Base-by-base conservation (phyloP, 1,140 invertebrate species). In the Bombus waltoni region DNA sequence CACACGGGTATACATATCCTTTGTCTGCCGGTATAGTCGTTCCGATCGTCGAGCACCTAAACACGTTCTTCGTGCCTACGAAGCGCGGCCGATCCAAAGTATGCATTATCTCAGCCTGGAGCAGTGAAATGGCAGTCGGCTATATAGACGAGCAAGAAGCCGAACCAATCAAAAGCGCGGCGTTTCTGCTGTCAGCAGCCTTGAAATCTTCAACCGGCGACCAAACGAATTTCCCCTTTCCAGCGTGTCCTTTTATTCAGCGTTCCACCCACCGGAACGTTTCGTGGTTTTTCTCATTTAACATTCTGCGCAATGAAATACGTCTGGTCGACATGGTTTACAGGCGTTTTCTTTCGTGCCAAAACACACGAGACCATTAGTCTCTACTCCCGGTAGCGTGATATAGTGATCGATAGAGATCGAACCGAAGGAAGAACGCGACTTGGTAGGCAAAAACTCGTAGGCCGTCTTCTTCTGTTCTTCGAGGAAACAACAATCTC, bases 41-140 rank as follows among this genome's bases (percentile, higher is more conserved):
- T 90, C 85, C 80, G 72, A 91, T 91, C 89, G 88, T 66, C 84
- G 89, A 90, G 80, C 87, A 91, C 72, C 89, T 91, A 90, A 91
- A 89, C 89, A 87, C 81, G 79, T 91, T 91, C 84, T 87, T 85
- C 84, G 85, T 91, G 87, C 71, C 76, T 90, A 88, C 79, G 84
- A 88, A 87, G 84, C 81, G 81, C 82, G 78, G 66, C 42, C 85
- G 76, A 82, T 74, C 87, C 81, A 76, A 90, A 86, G 81, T 86
- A 91, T 88, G 76, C 86, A 90, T 91, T 88, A 91, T 90, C 89
- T 83, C 59, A 85, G 68, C 86, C 82, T 40, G 72, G 25, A 86
- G 83, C 86, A 78, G 66, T 44, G 83, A 65, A 87, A 84, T 78
- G 73, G 32, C 68, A 70, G 86, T 77, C 38, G 22, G 5, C 83